Base-by-base conservation (phyloP, 92 coral and sea anemone species). In the Palythoa grandiflora region DNA sequence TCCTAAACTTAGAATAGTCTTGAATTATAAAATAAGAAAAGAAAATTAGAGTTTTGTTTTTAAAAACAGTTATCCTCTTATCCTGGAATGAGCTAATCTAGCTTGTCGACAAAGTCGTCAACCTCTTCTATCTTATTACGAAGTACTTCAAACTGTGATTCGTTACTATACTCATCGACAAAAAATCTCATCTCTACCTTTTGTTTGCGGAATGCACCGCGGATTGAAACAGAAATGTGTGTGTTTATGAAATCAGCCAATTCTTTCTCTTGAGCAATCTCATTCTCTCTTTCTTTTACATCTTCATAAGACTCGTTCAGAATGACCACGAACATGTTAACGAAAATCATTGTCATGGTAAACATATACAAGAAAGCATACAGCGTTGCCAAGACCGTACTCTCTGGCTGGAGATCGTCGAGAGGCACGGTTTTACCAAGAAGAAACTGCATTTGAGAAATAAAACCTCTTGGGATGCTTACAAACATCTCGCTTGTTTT, bases 311-410 rank as follows among this genome's bases (percentile, higher is more conserved):
- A 79, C 21, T 89, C 89, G 44, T 84, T 78, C 19, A 89, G 59
- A 79, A 89, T 85, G 20, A 88, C 92, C 38, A 89, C 87, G 48
- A 89, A 89, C 76, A 89, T 70, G 83, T 85, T 89, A 1, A 79
- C 36, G 17, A 79, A 79, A n/a, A 79, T 71, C 37, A 36, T 79
- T 44, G 84, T 38, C 84, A 79, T 79, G 51, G 73, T 60, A 12
- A 79, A 38, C 84, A 52, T 79, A 20, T 79, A 79, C 5, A 55
- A 15, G 19, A 44, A 77, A 20, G 87, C 77, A 6, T 78, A n/a
- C 40, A 85, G 9, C 14, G 70, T 57, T 39, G 81, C 73, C 37
- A 85, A 21, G 47, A 59, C 11, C 12, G 66, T 48, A 28, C 78
- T 78, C 11, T 54, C 36, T 5, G 59, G 36, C 28, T 89, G 76